phyloP scores from a whole-genome alignment of 1,140 invertebrate genomes.

The Chrysomallon squamiferum region DNA sequence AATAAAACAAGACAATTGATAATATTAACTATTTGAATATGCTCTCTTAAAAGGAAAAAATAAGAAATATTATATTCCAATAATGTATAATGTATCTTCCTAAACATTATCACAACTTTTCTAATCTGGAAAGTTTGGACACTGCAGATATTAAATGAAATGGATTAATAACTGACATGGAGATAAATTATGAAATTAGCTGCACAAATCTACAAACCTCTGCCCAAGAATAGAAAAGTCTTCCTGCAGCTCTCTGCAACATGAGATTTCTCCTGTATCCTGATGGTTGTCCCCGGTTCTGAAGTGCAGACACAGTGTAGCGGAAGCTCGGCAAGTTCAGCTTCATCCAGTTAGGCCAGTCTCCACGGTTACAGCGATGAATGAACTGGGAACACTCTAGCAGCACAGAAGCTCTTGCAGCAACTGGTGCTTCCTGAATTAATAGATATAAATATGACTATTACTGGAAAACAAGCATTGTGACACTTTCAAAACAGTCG shows the following conservation, averaged over 20 bases:
- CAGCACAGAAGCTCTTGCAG: slow-evolving; percentile 86
- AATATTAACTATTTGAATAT: too few species aligned
- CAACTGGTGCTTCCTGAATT: slow-evolving; percentile 90
- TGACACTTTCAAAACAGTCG: background rate
- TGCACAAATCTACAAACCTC: slow-evolving; percentile 83
- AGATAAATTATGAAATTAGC: too few species aligned
- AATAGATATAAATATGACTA: background rate
- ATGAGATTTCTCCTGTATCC: slow-evolving; percentile 77
- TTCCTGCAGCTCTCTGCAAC: slow-evolving; percentile 90
- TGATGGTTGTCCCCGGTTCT: slow-evolving; percentile 57
- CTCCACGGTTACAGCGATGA: slow-evolving; percentile 95
- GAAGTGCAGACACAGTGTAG: slow-evolving; percentile 50
- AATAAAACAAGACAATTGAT: too few species aligned
- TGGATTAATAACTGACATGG: too few species aligned
- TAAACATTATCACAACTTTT: too few species aligned
- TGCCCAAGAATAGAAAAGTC: slow-evolving; percentile 97
- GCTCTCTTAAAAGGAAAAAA: too few species aligned
- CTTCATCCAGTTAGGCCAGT: slow-evolving; percentile 97
- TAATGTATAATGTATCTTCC: too few species aligned
- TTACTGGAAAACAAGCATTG: too few species aligned
- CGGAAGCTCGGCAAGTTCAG: slow-evolving; percentile 79
- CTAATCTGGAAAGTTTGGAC: too few species aligned
- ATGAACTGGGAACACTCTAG: slow-evolving; percentile 97
- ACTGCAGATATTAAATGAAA: too few species aligned
- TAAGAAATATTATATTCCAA: too few species aligned